Conservation (phyloP, 2,888 invertebrate genomes). For the Sturmia bella region DNA sequence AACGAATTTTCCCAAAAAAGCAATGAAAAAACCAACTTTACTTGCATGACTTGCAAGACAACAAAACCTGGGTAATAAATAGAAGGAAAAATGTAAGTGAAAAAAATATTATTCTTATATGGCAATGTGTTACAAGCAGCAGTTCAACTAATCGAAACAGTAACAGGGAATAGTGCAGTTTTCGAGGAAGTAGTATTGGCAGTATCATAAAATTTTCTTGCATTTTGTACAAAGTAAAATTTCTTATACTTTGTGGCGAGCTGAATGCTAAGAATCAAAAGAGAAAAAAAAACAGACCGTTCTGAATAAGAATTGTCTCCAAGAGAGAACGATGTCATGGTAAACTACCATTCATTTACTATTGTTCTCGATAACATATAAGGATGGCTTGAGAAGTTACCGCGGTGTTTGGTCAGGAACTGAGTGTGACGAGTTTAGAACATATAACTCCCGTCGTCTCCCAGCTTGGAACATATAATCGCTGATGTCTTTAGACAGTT, state of each 20-base stretch:
- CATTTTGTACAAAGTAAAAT: not conserved
- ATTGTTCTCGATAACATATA: no score
- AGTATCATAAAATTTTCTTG: constrained; percentile 18
- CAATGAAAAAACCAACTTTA: not conserved
- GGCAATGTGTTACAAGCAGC: not conserved
- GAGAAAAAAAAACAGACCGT: constrained; percentile 3
- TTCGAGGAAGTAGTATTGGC: not conserved
- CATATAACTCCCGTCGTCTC: no score
- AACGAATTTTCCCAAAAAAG: constrained; percentile 19
- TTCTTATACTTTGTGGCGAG: not conserved
- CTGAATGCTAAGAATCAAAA: not conserved
- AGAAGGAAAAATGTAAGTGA: not conserved
- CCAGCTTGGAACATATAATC: no score
- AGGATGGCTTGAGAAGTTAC: no score
- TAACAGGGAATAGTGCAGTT: constrained; percentile 9
- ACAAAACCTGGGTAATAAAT: constrained; percentile 23
- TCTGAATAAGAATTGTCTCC: no score
- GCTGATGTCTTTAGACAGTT: no score
- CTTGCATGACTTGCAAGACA: not conserved
- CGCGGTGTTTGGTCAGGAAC: no score
- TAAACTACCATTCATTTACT: no score
- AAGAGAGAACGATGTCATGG: no score
- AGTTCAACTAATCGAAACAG: not conserved
- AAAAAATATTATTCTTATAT: constrained; percentile 2
- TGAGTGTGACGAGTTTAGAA: no score